A percentile compares a stretch with the other conserved stretches of the same genome.
Evolutionary conservation across 2,797 vertebrate genomes (phyloP).

Genomic region (Nannoperca obscura): DNA sequence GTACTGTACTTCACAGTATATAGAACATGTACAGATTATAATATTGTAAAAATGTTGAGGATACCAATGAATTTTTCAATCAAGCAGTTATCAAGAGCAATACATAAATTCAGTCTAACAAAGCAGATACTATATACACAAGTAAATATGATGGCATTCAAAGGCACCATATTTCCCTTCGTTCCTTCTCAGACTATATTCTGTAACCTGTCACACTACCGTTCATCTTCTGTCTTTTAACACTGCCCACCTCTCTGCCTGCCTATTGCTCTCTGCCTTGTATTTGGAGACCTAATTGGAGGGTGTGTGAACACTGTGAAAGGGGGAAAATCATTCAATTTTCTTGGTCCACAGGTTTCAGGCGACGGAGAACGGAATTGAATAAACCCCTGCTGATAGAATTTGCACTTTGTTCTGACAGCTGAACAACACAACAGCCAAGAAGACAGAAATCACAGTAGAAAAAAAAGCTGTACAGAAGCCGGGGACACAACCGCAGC

Average conservation of each 20-base stretch:
- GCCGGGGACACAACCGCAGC: conserved; percentile 1
- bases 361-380: conserved; percentile 52
- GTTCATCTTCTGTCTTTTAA: conserved; percentile 47
- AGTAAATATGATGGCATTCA: conserved; percentile 8
- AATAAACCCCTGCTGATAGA: conserved; percentile 72
- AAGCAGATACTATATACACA: not conserved
- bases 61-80: not conserved
- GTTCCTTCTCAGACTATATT: conserved; percentile 27
- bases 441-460: conserved; percentile 51
- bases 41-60: no score
- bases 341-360: conserved; percentile 70
- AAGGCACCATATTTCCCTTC: conserved; percentile 1
- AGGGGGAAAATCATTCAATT: conserved; percentile 66
- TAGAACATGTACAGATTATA: not conserved
- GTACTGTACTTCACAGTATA: not conserved
- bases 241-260: conserved; percentile 46
- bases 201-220: conserved; percentile 27
- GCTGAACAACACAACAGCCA: conserved; percentile 59
- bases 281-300: conserved; percentile 70
- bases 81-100: not conserved
- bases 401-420: conserved; percentile 73
- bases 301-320: conserved; percentile 63
- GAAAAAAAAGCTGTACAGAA: conserved; percentile 38
- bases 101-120: not conserved
- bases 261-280: conserved; percentile 43